Conservation (phyloP, 2,888 invertebrate species). For the Acanthosoma haemorrhoidale region DNA sequence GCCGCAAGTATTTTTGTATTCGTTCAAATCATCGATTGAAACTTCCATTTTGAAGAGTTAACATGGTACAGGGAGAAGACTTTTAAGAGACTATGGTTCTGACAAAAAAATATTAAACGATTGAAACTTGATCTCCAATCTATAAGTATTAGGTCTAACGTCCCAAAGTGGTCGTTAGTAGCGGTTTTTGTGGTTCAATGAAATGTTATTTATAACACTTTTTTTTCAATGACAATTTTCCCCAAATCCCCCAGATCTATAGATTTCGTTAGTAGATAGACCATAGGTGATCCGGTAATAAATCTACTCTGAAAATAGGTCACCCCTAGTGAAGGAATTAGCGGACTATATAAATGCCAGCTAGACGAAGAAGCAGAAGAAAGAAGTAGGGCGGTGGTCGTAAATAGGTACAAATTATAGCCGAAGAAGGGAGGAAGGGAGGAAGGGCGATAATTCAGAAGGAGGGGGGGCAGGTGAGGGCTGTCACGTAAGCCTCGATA, state of each 20-base stretch:
- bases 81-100: no score
- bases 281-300: neutral
- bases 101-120: no score
- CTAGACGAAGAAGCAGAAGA: neutral
- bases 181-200: no score
- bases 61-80: no score
- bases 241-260: neutral
- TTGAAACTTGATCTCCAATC: no score
- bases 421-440: neutral
- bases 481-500: slow-evolving; percentile 7
- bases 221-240: neutral
- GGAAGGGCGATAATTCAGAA: neutral
- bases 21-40: no score
- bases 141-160: no score
- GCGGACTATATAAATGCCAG: neutral
- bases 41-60: no score
- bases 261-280: neutral
- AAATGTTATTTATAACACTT: no score
- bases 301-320: neutral
- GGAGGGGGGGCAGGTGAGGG: slow-evolving; percentile 6
- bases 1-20: no score
- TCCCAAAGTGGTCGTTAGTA: no score
- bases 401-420: slow-evolving; percentile 3
- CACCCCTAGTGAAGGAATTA: neutral
- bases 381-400: neutral